These are phyloP conservation scores for Pristis pectinata DNA, from an alignment of 2,797 vertebrate species.

Conservation along the genomic window DNA sequence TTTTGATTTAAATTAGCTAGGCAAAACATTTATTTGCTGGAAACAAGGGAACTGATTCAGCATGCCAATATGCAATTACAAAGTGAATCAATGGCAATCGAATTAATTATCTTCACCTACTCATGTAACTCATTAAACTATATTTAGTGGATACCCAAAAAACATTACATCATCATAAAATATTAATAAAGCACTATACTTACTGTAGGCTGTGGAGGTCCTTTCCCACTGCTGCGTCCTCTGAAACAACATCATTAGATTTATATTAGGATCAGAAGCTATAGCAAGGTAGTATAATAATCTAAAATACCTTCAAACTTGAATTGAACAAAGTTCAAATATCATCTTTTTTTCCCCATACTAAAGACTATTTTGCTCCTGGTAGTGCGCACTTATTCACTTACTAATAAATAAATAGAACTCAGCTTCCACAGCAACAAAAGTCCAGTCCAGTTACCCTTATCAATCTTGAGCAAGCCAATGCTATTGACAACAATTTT, in stretches of 20 bases:
- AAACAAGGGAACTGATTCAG: neutral
- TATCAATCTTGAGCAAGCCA: neutral
- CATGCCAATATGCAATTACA: neutral
- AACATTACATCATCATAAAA: neutral
- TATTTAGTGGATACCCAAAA: neutral
- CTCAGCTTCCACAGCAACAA: neutral
- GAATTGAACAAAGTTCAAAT: neutral
- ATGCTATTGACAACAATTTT: too few species aligned
- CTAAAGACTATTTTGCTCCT: neutral
- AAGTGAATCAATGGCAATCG: neutral
- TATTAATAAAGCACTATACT: slow-evolving; percentile 54
- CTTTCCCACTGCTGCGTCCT: slow-evolving; percentile 91
- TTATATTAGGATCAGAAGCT: slow-evolving; percentile 9
- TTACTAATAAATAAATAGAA: neutral
- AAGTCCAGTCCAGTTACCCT: neutral
- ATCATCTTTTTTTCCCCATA: neutral
- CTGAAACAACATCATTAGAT: slow-evolving; percentile 58
- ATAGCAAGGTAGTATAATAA: neutral
- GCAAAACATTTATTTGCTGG: neutral
- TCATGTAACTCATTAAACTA: neutral
- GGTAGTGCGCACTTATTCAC: neutral
- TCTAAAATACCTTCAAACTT: neutral
- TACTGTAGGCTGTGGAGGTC: slow-evolving; percentile 73
- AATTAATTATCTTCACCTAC: neutral
- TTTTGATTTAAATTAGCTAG: neutral